A percentile compares a stretch with the other conserved stretches of the same genome.
Conservation (phyloP, 2,113 vertebrate genomes). For the Myotis lucifugus region DNA sequence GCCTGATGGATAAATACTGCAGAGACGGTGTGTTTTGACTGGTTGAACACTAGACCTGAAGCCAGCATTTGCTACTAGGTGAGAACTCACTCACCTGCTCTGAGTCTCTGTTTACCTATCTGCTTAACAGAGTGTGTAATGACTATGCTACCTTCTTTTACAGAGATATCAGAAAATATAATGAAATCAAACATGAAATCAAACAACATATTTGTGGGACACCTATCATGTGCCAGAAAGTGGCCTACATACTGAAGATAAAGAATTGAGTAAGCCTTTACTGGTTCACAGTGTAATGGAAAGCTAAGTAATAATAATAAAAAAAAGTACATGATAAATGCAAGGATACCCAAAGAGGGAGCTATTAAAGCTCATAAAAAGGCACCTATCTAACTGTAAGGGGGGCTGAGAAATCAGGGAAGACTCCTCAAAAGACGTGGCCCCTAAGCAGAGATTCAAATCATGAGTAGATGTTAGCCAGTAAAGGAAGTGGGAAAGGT, state of each 20-base stretch:
- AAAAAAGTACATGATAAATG: background rate
- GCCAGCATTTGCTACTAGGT: background rate
- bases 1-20: background rate
- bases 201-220: background rate
- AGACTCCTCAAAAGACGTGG: background rate
- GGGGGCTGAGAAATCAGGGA: background rate
- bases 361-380: background rate
- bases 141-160: background rate
- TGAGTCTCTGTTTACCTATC: background rate
- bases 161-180: background rate
- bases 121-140: background rate
- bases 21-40: background rate
- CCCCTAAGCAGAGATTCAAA: background rate
- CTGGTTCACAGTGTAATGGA: background rate
- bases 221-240: background rate
- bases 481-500: background rate
- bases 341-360: too few species aligned
- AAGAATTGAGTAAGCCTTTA: background rate
- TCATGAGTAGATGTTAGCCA: background rate
- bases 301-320: background rate
- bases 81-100: background rate
- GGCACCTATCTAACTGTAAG: background rate
- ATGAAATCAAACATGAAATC: background rate
- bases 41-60: background rate
- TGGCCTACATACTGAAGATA: background rate